These are phyloP conservation scores for Callipepla californica DNA, from an alignment of 2,113 vertebrate species.

Conservation along the genomic window DNA sequence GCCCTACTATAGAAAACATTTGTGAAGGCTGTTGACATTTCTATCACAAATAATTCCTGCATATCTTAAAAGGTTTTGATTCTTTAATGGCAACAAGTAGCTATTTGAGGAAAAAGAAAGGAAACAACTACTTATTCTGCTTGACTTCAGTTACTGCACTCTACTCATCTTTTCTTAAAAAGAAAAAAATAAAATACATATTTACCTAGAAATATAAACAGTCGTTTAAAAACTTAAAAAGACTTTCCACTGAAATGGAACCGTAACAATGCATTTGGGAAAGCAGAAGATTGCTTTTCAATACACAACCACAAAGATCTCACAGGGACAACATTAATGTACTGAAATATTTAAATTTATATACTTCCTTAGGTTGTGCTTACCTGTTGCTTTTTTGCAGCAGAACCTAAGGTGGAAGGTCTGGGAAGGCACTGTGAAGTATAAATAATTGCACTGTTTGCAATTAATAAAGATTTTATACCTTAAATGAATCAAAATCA, in stretches of 20 bases:
- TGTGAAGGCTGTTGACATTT: conserved; percentile 84
- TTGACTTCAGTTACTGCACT: conserved; percentile 75
- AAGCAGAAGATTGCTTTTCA: conserved; percentile 85
- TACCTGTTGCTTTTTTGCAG: conserved; percentile 99
- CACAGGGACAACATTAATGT: conserved; percentile 88
- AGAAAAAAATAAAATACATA: conserved; percentile 42
- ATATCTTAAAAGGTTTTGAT: conserved; percentile 68
- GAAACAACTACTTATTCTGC: conserved; percentile 70
- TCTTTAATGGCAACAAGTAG: conserved; percentile 72
- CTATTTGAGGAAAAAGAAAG: conserved; percentile 64
- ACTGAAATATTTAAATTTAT: conserved; percentile 83
- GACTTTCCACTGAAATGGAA: conserved; percentile 83
- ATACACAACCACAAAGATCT: conserved; percentile 88
- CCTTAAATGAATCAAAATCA: conserved; percentile 88
- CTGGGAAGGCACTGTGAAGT: conserved; percentile 99
- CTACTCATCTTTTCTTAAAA: conserved; percentile 64
- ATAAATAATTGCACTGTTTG: conserved; percentile 97
- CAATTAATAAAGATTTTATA: conserved; percentile 97
- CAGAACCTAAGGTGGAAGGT: conserved; percentile 99
- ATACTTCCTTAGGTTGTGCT: conserved; percentile 97
- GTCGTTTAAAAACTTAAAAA: conserved; percentile 76
- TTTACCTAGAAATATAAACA: conserved; percentile 82
- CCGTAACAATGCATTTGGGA: conserved; percentile 82
- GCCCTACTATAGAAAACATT: conserved; percentile 67
- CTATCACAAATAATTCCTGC: conserved; percentile 75